phyloP scores from a whole-genome alignment of 1,140 invertebrate genomes.

The Drosophila carrolli region DNA sequence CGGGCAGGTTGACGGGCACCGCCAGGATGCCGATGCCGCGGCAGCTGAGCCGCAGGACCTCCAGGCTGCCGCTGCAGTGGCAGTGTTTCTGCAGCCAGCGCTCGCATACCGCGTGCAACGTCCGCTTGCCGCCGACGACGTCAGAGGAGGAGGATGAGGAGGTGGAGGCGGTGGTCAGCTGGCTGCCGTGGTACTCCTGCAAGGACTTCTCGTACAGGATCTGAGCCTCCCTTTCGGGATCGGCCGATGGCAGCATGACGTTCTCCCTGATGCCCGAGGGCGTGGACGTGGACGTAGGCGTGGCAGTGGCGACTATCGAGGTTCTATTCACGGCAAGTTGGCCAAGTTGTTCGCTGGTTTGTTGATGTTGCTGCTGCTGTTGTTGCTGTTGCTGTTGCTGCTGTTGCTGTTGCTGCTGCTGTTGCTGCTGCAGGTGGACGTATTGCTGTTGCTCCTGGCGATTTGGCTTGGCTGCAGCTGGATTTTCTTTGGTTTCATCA shows the following conservation, averaged over 20 bases:
- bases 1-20: constrained; percentile 75
- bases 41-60: constrained; percentile 70
- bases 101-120: constrained; percentile 70
- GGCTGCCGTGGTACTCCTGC: constrained; percentile 74
- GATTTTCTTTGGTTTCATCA: constrained; percentile 47
- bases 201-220: constrained; percentile 80
- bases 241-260: constrained; percentile 76
- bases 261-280: constrained; percentile 72
- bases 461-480: constrained; percentile 9
- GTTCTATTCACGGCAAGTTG: constrained; percentile 39
- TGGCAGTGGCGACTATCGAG: constrained; percentile 5
- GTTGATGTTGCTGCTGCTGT: constrained; percentile 14
- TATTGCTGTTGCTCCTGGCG: constrained; percentile 16
- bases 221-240: constrained; percentile 79
- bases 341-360: background rate
- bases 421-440: constrained; percentile 19
- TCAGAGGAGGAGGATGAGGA: constrained; percentile 2
- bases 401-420: constrained; percentile 1
- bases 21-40: constrained; percentile 74
- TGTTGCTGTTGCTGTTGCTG: constrained; percentile 11
- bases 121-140: constrained; percentile 40
- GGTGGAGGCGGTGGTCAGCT: constrained; percentile 16
- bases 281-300: constrained; percentile 17
- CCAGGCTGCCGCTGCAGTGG: constrained; percentile 72
- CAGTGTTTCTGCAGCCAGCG: constrained; percentile 76